phyloP scores from a whole-genome alignment of 2,888 invertebrate genomes.

The Nomada flava region DNA sequence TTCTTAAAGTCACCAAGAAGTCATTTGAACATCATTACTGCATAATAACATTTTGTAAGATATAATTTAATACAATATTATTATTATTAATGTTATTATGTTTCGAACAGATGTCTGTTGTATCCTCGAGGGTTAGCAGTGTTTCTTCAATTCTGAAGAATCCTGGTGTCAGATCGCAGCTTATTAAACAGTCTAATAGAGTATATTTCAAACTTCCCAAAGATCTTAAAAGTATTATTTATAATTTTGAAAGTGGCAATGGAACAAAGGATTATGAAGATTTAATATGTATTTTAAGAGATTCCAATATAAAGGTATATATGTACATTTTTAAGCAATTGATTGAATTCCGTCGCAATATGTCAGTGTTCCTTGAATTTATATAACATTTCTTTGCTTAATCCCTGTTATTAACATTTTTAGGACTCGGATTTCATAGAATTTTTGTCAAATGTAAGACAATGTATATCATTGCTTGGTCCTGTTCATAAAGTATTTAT shows the following conservation, averaged over 20 bases:
- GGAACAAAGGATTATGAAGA: slow-evolving; percentile 85
- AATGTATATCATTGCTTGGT: slow-evolving; percentile 87
- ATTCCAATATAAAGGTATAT: slow-evolving; percentile 83
- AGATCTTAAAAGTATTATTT: slow-evolving; percentile 84
- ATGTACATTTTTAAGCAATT: neutral
- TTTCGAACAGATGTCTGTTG: slow-evolving; percentile 80
- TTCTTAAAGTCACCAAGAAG: neutral
- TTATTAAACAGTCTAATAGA: slow-evolving; percentile 72
- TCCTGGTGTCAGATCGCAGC: slow-evolving; percentile 74
- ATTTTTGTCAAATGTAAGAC: slow-evolving; percentile 86
- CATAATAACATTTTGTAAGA: neutral
- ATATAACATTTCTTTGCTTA: too few relatives aligned
- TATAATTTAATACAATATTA: neutral
- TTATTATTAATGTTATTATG: slow-evolving; percentile 8
- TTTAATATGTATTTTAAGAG: slow-evolving; percentile 85
- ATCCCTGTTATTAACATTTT: slow-evolving; percentile 58
- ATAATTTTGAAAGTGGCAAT: slow-evolving; percentile 82
- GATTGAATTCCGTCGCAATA: too few relatives aligned
- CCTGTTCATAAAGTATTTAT: slow-evolving; percentile 86
- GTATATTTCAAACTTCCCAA: slow-evolving; percentile 85
- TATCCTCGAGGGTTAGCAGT: slow-evolving; percentile 79
- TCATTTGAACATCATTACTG: neutral
- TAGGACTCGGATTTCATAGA: slow-evolving; percentile 87
- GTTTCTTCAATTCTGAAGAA: slow-evolving; percentile 79
- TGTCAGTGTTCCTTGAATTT: too few relatives aligned